Percentiles rank a stretch among this genome's conserved stretches.
Conservation (phyloP, 1,140 invertebrate genomes). For the Ips nitidus region DNA sequence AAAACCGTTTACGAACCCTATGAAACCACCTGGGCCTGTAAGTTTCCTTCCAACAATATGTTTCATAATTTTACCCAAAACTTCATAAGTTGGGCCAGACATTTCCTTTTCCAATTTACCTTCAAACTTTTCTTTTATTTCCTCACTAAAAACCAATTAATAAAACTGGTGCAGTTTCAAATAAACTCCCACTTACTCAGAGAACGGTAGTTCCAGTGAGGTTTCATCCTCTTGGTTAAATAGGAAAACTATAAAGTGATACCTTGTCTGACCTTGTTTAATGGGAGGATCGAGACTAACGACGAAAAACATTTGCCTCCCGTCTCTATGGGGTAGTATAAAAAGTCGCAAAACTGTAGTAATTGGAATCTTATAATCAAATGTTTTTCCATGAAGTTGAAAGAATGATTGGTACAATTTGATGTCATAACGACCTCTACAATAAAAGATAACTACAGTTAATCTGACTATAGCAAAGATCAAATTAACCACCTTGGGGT, state of each 20-base stretch:
- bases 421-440: slow-evolving; percentile 98
- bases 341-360: slow-evolving; percentile 93
- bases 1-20: slow-evolving; percentile 63
- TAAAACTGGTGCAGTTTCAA: slow-evolving; percentile 9
- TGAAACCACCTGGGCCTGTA: slow-evolving; percentile 90
- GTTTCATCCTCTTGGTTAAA: slow-evolving; percentile 95
- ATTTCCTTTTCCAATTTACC: slow-evolving; percentile 90
- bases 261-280: slow-evolving; percentile 97
- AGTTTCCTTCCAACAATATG: slow-evolving; percentile 92
- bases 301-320: slow-evolving; percentile 98
- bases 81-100: slow-evolving; percentile 91
- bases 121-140: slow-evolving; percentile 92
- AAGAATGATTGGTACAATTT: slow-evolving; percentile 98
- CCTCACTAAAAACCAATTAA: slow-evolving; percentile 64
- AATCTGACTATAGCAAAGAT: slow-evolving; percentile 14
- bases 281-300: slow-evolving; percentile 98
- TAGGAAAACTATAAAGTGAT: slow-evolving; percentile 92
- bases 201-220: slow-evolving; percentile 87
- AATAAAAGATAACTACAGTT: slow-evolving; percentile 42
- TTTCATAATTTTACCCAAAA: slow-evolving; percentile 95
- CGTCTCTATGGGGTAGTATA: slow-evolving; percentile 95
- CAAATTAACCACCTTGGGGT: slow-evolving; percentile 78
- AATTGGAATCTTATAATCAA: slow-evolving; percentile 99
- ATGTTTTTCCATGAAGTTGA: slow-evolving; percentile 99
- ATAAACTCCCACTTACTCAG: slow-evolving; percentile 66